Evolutionary conservation across 2,888 invertebrate genomes (phyloP), one percentile per base, ranked within the genome.

Genomic region (Cerceris ruficornis): DNA sequence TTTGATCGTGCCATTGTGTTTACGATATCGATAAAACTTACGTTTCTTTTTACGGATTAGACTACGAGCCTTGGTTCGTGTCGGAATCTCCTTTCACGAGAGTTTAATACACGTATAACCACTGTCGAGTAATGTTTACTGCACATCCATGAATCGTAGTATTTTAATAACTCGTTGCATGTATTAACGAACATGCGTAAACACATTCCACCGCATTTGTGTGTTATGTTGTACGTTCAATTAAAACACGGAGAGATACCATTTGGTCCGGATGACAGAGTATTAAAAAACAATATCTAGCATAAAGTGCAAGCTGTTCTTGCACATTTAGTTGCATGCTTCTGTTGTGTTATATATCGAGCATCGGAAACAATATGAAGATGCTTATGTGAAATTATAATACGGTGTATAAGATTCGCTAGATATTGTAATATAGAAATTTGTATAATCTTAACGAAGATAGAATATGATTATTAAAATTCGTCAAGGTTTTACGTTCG

Each of bases 181-280:
- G 17, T 57, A 15, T 17, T 41, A 6, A 2, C 4, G 17, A 57
- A 9, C 15, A 54, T 42, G 7, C 43, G 46, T n/a, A n/a, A 15
- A 6, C 11, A 14, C 52, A 52, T 52, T 49, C 13, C 6, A 13
- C 4, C 9, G 11, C 11, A 52, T 52, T 50, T 39, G 39, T n/a
- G 6, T n/a, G 54, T 54, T 28, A 39, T 49, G 42, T 13, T 41
- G 55, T 55, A 46, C 52, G 60, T 55, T 46, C 43, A 15, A 71
- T 69, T 42, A 59, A 69, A 46, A 55, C 17, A 68, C 75, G 73
- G 80, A 81, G 62, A 76, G 39, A 70, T 75, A 28, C 64, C 68
- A 55, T 41, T 73, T 80, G 75, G 73, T 28, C 72, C 80, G 73
- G 58, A 66, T 76, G 54, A 69, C 52, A 58, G 57, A 55, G 65